Evolutionary conservation across 2,888 invertebrate genomes (phyloP).

Genomic region (Nineta flava): DNA sequence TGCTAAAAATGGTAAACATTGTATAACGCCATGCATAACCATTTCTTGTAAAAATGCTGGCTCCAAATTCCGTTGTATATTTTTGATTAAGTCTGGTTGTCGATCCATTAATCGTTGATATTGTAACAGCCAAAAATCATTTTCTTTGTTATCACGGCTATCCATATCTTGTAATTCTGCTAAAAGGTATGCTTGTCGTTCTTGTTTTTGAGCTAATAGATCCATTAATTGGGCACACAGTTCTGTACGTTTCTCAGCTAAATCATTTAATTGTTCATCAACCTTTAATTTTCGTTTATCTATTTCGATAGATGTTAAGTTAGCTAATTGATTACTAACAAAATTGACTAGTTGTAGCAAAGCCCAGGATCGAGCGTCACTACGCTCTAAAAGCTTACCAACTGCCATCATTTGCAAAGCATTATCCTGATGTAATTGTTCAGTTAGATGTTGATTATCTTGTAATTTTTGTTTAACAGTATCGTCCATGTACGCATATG

Average conservation of each 20-base stretch:
- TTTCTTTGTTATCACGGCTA: constrained; percentile 29
- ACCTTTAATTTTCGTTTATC: constrained; percentile 51
- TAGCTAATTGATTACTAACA: constrained; percentile 54
- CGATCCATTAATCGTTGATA: constrained; percentile 69
- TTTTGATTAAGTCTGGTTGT: constrained; percentile 20
- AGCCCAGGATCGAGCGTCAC: constrained; percentile 61
- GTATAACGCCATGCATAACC: constrained; percentile 54
- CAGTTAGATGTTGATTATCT: constrained; percentile 40
- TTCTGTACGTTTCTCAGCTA: constrained; percentile 48
- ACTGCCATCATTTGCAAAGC: constrained; percentile 58
- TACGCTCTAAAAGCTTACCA: constrained; percentile 50
- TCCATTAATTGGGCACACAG: constrained; percentile 50
- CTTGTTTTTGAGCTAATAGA: constrained; percentile 49
- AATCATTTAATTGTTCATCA: constrained; percentile 48
- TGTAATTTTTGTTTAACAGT: constrained; percentile 45
- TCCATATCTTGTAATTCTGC: constrained; percentile 58
- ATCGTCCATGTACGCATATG: constrained; percentile 39
- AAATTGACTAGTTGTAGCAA: constrained; percentile 57
- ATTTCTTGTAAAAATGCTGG: constrained; percentile 3
- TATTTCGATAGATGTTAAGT: constrained; percentile 54
- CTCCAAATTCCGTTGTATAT: constrained; percentile 3
- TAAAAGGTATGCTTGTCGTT: constrained; percentile 46
- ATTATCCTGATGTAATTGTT: constrained; percentile 47
- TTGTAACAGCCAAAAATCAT: constrained; percentile 61
- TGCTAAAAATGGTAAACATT: constrained; percentile 59